phyloP scores from a whole-genome alignment of 53 echinoderm and acorn worm species.

The Arbacia lixula region DNA sequence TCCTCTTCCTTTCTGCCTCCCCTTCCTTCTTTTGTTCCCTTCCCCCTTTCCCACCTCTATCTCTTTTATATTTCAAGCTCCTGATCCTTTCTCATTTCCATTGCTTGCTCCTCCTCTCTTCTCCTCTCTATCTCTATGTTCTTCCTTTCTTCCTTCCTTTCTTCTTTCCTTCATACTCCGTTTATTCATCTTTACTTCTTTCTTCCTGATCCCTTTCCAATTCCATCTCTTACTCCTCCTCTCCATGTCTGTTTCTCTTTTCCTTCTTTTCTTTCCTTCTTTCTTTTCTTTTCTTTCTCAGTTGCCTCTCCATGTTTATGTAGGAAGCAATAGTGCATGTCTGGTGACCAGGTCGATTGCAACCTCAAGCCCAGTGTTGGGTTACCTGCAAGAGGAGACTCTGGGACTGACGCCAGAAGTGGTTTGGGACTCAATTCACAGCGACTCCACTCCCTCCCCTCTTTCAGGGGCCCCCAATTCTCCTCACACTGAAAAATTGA shows the following conservation, averaged over 20 bases:
- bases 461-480: too few relatives aligned
- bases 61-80: not conserved
- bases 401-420: constrained; percentile 31
- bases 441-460: too few relatives aligned
- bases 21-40: not conserved
- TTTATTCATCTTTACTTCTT: not conserved
- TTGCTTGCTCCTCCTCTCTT: not conserved
- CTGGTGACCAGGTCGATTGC: constrained; percentile 27
- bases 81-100: not conserved
- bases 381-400: constrained; percentile 45
- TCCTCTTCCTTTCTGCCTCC: not conserved
- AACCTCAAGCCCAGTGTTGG: constrained; percentile 37
- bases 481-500: too few relatives aligned
- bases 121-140: not conserved
- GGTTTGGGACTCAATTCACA: not conserved
- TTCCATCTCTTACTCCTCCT: not conserved
- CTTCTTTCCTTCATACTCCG: not conserved
- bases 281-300: not conserved
- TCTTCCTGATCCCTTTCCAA: too few relatives aligned
- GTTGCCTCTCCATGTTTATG: constrained; percentile 7
- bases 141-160: not conserved
- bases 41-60: not conserved
- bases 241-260: not conserved
- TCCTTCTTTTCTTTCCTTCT: not conserved
- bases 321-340: constrained; percentile 44